Evolutionary conservation across 2,113 vertebrate species (phyloP).

Genomic region (Dicentrarchus labrax): DNA sequence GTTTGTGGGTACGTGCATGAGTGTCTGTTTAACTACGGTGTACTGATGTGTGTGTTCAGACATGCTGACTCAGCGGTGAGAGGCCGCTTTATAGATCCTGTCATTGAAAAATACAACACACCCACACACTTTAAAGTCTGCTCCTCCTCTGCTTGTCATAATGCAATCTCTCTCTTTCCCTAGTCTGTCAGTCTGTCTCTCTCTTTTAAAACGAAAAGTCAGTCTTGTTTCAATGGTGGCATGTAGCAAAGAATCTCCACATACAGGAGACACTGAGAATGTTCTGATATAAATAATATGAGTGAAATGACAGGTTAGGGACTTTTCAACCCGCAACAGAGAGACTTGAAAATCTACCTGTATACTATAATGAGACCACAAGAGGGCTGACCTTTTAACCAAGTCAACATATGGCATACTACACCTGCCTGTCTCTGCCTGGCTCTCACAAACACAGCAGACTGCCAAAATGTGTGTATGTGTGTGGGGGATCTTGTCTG

Average conservation of each 20-base stretch:
- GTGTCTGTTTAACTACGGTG: not conserved
- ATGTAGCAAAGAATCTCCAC: not conserved
- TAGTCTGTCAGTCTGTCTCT: not conserved
- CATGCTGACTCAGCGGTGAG: constrained; percentile 34
- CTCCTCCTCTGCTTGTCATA: not conserved
- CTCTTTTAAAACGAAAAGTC: not conserved
- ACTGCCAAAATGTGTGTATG: constrained; percentile 8
- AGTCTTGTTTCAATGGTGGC: not conserved
- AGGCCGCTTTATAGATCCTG: constrained; percentile 36
- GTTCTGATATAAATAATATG: constrained; percentile 13
- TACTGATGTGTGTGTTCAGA: not conserved
- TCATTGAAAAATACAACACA: constrained; percentile 27
- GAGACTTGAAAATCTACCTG: constrained; percentile 48
- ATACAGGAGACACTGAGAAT: not conserved
- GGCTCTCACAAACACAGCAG: constrained; percentile 8
- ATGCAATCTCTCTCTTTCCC: not conserved
- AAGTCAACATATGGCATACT: constrained; percentile 68
- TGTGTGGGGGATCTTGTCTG: not conserved
- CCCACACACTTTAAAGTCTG: not conserved
- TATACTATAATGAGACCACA: constrained; percentile 69
- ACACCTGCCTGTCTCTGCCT: constrained; percentile 44
- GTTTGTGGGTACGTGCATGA: not conserved
- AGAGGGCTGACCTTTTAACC: constrained; percentile 72
- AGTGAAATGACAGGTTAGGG: constrained; percentile 15
- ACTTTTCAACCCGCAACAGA: constrained; percentile 44